A percentile compares a stretch with the other conserved stretches of the same genome.
Conservation (phyloP, 1,140 invertebrate species). For the Nixonia krombeini region DNA sequence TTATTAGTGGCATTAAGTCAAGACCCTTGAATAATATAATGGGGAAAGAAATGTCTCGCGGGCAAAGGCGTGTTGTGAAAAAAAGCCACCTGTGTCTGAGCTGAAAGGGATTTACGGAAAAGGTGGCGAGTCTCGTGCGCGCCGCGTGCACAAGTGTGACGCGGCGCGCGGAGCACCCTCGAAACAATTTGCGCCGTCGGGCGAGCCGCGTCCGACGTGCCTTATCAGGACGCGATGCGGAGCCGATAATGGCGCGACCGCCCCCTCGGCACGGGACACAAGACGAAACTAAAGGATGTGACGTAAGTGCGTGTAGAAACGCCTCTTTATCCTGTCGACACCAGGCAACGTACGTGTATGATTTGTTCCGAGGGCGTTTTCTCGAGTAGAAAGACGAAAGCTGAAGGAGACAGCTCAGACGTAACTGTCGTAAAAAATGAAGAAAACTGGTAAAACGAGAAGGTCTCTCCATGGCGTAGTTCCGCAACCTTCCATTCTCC, state of each 20-base stretch:
- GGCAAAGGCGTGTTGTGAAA: constrained; percentile 12
- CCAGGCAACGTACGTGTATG: constrained; percentile 54
- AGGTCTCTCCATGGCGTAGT: no score
- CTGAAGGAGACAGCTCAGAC: constrained; percentile 38
- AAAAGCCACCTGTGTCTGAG: constrained; percentile 21
- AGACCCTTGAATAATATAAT: background rate
- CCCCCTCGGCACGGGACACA: constrained; percentile 33
- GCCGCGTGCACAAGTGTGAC: constrained; percentile 46
- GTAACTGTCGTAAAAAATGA: constrained; percentile 20
- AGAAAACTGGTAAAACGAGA: constrained; percentile 24
- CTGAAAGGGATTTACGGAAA: constrained; percentile 28
- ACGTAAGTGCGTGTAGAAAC: constrained; percentile 64
- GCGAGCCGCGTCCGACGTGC: constrained; percentile 61
- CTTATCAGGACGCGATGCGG: constrained; percentile 57
- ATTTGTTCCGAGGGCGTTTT: constrained; percentile 50
- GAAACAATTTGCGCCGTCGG: constrained; percentile 64
- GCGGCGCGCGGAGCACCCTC: constrained; percentile 54
- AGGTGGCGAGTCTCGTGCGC: constrained; percentile 34
- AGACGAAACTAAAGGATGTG: constrained; percentile 55
- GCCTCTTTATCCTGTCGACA: constrained; percentile 66
- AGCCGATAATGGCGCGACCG: constrained; percentile 55
- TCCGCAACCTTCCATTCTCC: no score
- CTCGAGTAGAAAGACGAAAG: constrained; percentile 27
- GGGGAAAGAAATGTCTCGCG: constrained; percentile 24
- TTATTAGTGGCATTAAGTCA: no score